Evolutionary conservation across 2,888 invertebrate species (phyloP).

Genomic region (Microchrysa polita): DNA sequence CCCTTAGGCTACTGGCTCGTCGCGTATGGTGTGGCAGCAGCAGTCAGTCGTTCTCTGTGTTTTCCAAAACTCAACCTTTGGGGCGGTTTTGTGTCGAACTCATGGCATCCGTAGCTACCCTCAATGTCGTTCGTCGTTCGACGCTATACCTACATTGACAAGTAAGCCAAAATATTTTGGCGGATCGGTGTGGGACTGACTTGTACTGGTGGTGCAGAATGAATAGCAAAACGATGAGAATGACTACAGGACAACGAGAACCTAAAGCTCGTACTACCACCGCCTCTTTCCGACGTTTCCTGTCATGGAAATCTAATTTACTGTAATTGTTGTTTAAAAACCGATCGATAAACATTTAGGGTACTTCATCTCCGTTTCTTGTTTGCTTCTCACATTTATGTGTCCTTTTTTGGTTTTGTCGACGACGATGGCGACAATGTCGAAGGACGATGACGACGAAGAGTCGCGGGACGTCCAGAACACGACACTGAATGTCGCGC

Average conservation of each 20-base stretch:
- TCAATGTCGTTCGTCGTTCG: too few species aligned
- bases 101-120: neutral
- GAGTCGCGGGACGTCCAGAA: too few species aligned
- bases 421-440: neutral
- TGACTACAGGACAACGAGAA: too few species aligned
- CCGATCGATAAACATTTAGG: conserved; percentile 47
- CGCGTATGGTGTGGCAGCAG: neutral
- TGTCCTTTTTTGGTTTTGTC: conserved; percentile 30
- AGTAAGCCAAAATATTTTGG: neutral
- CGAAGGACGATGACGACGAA: neutral
- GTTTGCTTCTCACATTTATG: conserved; percentile 43
- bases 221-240: too few species aligned
- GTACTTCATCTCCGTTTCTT: conserved; percentile 44
- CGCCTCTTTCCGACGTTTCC: conserved; percentile 35
- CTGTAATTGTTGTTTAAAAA: conserved; percentile 47
- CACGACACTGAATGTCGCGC: too few species aligned
- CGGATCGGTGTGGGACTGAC: too few species aligned
- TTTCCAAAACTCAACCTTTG: conserved; percentile 1
- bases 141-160: neutral
- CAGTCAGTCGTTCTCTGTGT: too few species aligned
- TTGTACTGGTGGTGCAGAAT: too few species aligned
- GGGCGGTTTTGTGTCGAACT: neutral
- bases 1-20: conserved; percentile 35
- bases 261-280: too few species aligned
- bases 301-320: conserved; percentile 46